Evolutionary conservation across 2,797 vertebrate genomes (phyloP).

Genomic region (Harpagifer antarcticus): DNA sequence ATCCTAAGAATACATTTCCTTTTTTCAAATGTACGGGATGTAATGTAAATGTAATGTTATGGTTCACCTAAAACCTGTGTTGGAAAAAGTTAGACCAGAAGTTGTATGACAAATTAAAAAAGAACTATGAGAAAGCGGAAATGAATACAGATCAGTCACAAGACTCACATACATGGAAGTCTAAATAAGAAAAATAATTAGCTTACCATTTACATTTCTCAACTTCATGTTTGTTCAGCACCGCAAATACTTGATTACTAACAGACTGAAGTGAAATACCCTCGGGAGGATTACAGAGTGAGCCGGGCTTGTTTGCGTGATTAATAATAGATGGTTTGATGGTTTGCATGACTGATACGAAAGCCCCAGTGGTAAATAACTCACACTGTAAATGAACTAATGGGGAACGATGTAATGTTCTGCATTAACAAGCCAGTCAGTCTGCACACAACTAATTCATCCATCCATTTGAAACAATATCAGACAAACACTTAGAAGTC

Average conservation of each 20-base stretch:
- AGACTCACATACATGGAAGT: background rate
- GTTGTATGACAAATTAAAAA: background rate
- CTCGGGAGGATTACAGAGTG: conserved; percentile 13
- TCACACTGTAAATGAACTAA: conserved; percentile 2
- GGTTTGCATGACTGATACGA: conserved; percentile 28
- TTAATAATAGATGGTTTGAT: conserved; percentile 11
- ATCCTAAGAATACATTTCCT: conserved; percentile 28
- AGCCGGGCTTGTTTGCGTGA: conserved; percentile 20
- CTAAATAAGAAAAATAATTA: background rate
- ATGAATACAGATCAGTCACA: background rate
- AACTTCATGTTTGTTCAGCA: background rate
- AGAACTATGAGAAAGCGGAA: background rate
- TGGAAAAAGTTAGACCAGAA: background rate
- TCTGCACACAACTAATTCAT: conserved; percentile 5
- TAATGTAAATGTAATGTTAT: conserved; percentile 2
- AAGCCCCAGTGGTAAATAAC: conserved; percentile 13
- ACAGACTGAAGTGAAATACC: conserved; percentile 8
- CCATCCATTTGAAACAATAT: conserved; percentile 25
- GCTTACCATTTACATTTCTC: background rate
- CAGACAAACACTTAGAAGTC: background rate
- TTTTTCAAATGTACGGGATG: conserved; percentile 30
- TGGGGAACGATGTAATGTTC: conserved; percentile 10
- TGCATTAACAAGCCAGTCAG: conserved; percentile 21
- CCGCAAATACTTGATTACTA: conserved; percentile 1
- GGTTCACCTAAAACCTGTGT: conserved; percentile 5